Conservation (phyloP, 2,888 invertebrate genomes). For the Metalampra italica region DNA sequence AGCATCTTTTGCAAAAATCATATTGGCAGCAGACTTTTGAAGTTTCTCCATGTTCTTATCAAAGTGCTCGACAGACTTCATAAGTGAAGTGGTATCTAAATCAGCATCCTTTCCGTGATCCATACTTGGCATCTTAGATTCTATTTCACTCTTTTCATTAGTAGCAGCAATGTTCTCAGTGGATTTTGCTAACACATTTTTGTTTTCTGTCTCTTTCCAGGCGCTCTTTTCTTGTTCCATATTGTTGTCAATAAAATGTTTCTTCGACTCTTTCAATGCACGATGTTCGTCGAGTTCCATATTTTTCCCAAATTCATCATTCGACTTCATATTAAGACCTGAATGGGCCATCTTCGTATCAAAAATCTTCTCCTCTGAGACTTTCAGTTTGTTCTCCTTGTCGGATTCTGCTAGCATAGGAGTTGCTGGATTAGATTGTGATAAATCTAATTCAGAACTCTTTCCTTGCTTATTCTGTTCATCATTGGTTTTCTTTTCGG, state of each 20-base stretch:
- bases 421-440: neutral
- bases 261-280: neutral
- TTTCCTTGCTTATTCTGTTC: neutral
- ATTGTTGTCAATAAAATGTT: neutral
- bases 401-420: neutral
- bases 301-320: neutral
- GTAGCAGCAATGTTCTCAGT: neutral
- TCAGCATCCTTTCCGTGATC: neutral
- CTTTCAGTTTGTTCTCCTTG: neutral
- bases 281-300: neutral
- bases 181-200: conserved; percentile 1
- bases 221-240: neutral
- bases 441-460: neutral
- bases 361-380: neutral
- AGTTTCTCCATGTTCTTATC: neutral
- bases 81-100: conserved; percentile 11
- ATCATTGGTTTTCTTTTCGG: neutral
- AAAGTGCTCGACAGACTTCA: conserved; percentile 11
- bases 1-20: neutral
- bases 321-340: neutral
- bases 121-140: neutral
- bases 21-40: neutral
- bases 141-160: neutral
- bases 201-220: neutral
- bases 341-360: conserved; percentile 2